Evolutionary conservation across 1,140 invertebrate genomes (phyloP).

Genomic region (Olivierus martensii): DNA sequence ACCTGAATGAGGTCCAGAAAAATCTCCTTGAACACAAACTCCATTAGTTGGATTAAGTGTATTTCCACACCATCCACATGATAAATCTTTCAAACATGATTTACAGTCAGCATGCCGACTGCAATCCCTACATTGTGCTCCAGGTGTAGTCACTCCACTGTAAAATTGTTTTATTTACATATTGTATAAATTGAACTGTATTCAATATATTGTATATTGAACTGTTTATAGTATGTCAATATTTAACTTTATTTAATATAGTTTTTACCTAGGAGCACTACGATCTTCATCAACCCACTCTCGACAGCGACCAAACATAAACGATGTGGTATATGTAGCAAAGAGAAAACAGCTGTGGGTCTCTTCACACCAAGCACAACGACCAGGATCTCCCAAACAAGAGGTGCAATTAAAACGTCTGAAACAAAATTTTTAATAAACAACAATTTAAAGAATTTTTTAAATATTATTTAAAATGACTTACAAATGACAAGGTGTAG

Average conservation of each 20-base stretch:
- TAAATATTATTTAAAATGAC: constrained; percentile 10
- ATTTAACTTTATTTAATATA: not conserved
- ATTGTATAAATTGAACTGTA: no score
- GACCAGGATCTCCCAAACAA: constrained; percentile 66
- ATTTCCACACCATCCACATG: constrained; percentile 90
- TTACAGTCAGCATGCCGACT: constrained; percentile 58
- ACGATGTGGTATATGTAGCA: constrained; percentile 84
- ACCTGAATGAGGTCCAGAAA: constrained; percentile 28
- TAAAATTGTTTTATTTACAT: no score
- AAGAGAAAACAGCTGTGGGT: constrained; percentile 82
- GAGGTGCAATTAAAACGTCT: constrained; percentile 56
- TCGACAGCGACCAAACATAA: constrained; percentile 78
- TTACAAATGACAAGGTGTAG: constrained; percentile 28
- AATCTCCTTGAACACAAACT: constrained; percentile 37
- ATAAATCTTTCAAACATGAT: constrained; percentile 59
- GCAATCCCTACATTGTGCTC: constrained; percentile 59
- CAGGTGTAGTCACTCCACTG: not conserved
- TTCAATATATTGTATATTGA: not conserved
- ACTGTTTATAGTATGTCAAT: not conserved
- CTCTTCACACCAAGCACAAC: constrained; percentile 91
- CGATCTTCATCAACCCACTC: constrained; percentile 66
- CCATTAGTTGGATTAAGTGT: constrained; percentile 73
- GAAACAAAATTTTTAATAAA: not conserved
- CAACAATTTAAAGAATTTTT: not conserved
- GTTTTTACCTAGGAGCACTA: constrained; percentile 10